Percentiles rank a stretch among this genome's conserved stretches.
phyloP scores from a whole-genome alignment of 2,888 invertebrate species.

The Nephrotoma appendiculata region DNA sequence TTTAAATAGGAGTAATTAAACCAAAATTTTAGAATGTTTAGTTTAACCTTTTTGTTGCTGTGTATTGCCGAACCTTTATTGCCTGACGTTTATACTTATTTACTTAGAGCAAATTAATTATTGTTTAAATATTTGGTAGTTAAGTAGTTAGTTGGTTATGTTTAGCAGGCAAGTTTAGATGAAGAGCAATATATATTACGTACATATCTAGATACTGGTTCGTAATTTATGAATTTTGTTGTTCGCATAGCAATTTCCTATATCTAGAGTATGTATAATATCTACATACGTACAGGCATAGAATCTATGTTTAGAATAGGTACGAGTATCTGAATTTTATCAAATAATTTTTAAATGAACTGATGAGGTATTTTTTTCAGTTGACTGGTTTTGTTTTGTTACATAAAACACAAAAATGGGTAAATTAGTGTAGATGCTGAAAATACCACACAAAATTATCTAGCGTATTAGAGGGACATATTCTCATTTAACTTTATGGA shows the following conservation, averaged over 20 bases:
- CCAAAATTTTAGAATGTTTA: not conserved
- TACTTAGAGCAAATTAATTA: not conserved
- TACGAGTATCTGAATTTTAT: not conserved
- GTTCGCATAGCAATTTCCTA: not conserved
- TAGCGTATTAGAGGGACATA: not conserved
- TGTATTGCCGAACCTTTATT: not conserved
- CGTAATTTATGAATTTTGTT: not conserved
- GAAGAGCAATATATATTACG: not conserved
- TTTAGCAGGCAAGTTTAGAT: not conserved
- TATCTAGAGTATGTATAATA: not conserved
- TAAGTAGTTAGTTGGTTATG: not conserved
- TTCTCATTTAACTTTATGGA: not conserved
- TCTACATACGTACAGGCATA: not conserved
- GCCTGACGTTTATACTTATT: not conserved
- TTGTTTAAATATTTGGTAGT: not conserved
- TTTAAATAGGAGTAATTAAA: not conserved
- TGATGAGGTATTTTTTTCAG: not conserved
- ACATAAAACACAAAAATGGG: not conserved
- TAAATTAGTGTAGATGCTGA: not conserved
- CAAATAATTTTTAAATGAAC: not conserved
- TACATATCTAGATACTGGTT: not conserved
- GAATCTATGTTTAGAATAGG: not conserved
- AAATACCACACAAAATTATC: not conserved
- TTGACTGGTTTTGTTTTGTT: not conserved
- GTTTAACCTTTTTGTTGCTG: not conserved